phyloP scores from a whole-genome alignment of 2,797 vertebrate species.

The Rhinella marina region DNA sequence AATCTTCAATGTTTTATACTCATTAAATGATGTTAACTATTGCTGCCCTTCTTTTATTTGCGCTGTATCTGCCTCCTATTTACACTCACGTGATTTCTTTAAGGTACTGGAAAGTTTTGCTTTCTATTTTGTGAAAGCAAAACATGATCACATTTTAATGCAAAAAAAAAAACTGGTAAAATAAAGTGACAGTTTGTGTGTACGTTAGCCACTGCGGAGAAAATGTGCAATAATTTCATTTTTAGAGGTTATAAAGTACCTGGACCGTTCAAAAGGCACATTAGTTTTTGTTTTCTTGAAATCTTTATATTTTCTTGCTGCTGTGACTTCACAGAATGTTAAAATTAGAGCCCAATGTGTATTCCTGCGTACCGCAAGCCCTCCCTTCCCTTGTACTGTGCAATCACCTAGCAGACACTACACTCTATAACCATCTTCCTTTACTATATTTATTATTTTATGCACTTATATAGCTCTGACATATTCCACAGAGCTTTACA shows the following conservation, averaged over 20 bases:
- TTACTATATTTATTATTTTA: too few species aligned
- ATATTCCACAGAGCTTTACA: too few species aligned
- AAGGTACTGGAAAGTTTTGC: background rate
- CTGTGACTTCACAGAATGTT: too few species aligned
- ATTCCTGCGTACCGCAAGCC: too few species aligned
- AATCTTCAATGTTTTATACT: slow-evolving; percentile 48
- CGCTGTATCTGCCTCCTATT: background rate
- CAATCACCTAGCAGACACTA: too few species aligned
- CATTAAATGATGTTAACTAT: slow-evolving; percentile 43
- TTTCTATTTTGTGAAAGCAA: background rate
- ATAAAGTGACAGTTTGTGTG: background rate
- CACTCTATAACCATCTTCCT: too few species aligned
- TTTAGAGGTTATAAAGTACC: background rate
- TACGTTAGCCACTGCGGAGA: too few species aligned
- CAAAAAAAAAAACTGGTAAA: background rate
- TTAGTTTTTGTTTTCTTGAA: background rate
- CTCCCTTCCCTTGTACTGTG: too few species aligned
- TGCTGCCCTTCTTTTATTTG: background rate
- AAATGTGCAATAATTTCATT: background rate
- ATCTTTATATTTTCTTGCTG: too few species aligned
- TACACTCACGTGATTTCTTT: background rate
- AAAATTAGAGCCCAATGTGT: too few species aligned
- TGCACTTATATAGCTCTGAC: too few species aligned
- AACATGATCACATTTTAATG: background rate
- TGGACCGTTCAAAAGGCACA: background rate